Base-by-base conservation (phyloP, 1,140 invertebrate genomes). In the Drosophila equinoxialis region DNA sequence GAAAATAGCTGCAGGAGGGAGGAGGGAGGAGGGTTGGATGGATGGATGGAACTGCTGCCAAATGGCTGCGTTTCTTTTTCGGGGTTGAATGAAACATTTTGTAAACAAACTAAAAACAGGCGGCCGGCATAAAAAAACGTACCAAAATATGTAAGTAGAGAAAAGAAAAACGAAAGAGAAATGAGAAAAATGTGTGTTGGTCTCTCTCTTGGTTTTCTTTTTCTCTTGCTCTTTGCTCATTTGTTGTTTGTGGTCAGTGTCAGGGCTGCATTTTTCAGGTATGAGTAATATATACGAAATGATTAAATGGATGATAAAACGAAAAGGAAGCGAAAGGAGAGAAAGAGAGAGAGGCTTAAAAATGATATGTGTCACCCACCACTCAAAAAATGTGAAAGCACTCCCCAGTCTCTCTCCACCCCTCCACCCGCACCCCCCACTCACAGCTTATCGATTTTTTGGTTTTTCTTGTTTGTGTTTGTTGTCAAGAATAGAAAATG, bases 201-300 rank as follows among this genome's bases (percentile, higher is more conserved):
- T 23, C 20, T 64, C 37, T 42, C 13, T 41, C 35, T 45, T 7
- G 14, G 4, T 45, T 17, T 45, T 2, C 10, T n/a, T 42, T 14
- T 14, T 14, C 42, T 14, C 58, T 65, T 26, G 17, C n/a, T n/a
- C 30, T 55, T 10, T 20, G 55, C n/a, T 17, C 59, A 14, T 26
- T 20, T 74, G 84, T 85, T 87, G 86, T 72, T 76, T 86, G 82
- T 87, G 83, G 83, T 87, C 83, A 87, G 83, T 86, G 83, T 86
- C 83, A 86, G 83, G 85, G 83, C 74, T 75, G 45, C 39, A 41
- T 70, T 30, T 14, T 76, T 76, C 41, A 45, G 41, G n/a, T 65
- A 66, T 73, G 77, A 67, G 64, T 71, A 77, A 73, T 65, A 39
- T 39, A 60, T 48, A 41, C 4, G 11, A 6, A 30, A 30, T 48